Percentiles rank a stretch among this genome's conserved stretches.
Evolutionary conservation across 1,140 invertebrate species (phyloP).

Genomic region (Microplitis demolitor): DNA sequence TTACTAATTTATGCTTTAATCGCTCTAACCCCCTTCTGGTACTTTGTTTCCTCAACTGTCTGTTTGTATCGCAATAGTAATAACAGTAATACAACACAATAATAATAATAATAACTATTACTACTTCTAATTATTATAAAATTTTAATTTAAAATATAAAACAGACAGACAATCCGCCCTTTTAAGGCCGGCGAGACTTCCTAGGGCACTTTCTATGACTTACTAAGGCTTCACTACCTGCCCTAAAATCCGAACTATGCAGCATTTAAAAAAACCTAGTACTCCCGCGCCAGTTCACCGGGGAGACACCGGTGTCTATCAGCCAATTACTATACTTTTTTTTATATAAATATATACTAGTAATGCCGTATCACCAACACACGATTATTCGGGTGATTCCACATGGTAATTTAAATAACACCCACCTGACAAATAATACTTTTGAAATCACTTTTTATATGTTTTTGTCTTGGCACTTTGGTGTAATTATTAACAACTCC

Average conservation of each 20-base stretch:
- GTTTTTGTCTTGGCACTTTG: conserved; percentile 9
- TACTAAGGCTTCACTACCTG: conserved; percentile 55
- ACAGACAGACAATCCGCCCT: conserved; percentile 1
- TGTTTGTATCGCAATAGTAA: not conserved
- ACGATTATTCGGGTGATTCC: not conserved
- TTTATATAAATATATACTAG: not conserved
- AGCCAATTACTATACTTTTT: not conserved
- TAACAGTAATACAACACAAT: too few relatives aligned
- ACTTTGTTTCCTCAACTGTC: not conserved
- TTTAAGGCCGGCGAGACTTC: conserved; percentile 55
- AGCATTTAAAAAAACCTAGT: conserved; percentile 52
- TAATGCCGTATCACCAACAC: not conserved
- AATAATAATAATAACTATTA: not conserved
- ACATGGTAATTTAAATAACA: not conserved
- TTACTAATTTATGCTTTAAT: not conserved
- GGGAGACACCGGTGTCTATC: not conserved
- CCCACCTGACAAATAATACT: not conserved
- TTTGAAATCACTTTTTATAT: not conserved
- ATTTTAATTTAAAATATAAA: not conserved
- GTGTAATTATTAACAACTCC: not conserved
- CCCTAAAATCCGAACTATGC: conserved; percentile 44
- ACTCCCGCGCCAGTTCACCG: not conserved
- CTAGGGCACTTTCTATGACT: conserved; percentile 54
- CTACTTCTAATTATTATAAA: not conserved
- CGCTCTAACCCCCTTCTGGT: not conserved